phyloP scores from a whole-genome alignment of 1,140 invertebrate species.

The Ostrea denselamellosa region DNA sequence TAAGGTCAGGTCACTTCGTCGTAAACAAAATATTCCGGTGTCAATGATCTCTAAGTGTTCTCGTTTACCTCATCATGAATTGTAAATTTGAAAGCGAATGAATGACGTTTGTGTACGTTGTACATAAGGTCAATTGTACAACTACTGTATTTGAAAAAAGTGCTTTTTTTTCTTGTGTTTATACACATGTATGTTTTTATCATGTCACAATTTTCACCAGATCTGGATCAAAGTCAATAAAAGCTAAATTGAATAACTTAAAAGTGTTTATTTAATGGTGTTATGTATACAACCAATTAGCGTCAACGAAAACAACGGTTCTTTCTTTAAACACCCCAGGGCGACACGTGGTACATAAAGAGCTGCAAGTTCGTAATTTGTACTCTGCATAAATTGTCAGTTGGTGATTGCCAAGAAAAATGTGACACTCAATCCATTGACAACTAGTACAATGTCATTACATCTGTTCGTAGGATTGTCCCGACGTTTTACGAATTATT shows the following conservation, averaged over 20 bases:
- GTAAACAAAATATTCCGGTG: conserved; percentile 27
- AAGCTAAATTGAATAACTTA: neutral
- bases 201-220: neutral
- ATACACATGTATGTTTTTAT: neutral
- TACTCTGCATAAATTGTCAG: too few relatives aligned
- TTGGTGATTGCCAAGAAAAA: too few relatives aligned
- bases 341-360: too few relatives aligned
- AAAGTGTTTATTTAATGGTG: too few relatives aligned
- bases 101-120: too few relatives aligned
- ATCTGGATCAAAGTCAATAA: neutral
- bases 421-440: too few relatives aligned
- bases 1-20: conserved; percentile 1
- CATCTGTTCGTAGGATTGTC: too few relatives aligned
- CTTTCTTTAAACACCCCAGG: too few relatives aligned
- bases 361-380: too few relatives aligned
- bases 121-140: neutral
- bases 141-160: neutral
- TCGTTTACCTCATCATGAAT: conserved; percentile 24
- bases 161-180: neutral
- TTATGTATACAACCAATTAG: neutral
- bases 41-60: conserved; percentile 31
- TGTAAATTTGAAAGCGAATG: too few relatives aligned
- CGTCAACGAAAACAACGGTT: neutral
- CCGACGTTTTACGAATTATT: too few relatives aligned
- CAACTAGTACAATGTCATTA: too few relatives aligned